Percentiles rank a stretch among this genome's conserved stretches.
phyloP scores from a whole-genome alignment of 2,888 invertebrate genomes.

The Gisinianus flammeolus region DNA sequence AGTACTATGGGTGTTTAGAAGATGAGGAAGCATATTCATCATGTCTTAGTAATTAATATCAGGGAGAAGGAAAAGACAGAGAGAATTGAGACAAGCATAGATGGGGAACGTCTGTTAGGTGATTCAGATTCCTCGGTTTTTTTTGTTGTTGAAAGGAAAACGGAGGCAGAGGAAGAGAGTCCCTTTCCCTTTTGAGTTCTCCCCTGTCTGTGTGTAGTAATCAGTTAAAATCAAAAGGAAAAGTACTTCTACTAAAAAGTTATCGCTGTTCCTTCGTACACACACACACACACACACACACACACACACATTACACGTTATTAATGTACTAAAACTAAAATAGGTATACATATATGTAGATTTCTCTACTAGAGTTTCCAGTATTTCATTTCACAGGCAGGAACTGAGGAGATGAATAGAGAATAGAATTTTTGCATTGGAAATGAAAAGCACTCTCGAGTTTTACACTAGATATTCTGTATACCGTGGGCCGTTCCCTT shows the following conservation, averaged over 20 bases:
- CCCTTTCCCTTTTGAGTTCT: background rate
- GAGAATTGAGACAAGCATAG: constrained; percentile 1
- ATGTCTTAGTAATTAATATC: constrained; percentile 30
- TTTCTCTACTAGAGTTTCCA: too few relatives aligned
- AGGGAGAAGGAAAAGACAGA: background rate
- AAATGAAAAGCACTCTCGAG: background rate
- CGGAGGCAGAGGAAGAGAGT: too few relatives aligned
- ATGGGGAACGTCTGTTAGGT: constrained; percentile 9
- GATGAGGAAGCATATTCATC: constrained; percentile 27
- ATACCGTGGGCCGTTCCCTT: background rate
- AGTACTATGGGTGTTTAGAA: background rate
- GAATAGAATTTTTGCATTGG: background rate
- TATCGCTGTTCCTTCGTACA: background rate
- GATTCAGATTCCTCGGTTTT: too few relatives aligned
- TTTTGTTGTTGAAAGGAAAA: too few relatives aligned
- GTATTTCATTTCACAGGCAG: too few relatives aligned
- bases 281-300: background rate
- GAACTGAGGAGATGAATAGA: background rate
- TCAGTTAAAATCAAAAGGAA: constrained; percentile 20
- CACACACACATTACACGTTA: too few relatives aligned
- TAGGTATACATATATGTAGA: too few relatives aligned
- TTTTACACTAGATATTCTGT: background rate
- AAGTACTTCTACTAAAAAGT: constrained; percentile 7
- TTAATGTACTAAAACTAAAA: too few relatives aligned
- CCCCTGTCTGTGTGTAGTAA: background rate